Conservation (phyloP, 2,888 invertebrate genomes). For the Folsomia candida region DNA sequence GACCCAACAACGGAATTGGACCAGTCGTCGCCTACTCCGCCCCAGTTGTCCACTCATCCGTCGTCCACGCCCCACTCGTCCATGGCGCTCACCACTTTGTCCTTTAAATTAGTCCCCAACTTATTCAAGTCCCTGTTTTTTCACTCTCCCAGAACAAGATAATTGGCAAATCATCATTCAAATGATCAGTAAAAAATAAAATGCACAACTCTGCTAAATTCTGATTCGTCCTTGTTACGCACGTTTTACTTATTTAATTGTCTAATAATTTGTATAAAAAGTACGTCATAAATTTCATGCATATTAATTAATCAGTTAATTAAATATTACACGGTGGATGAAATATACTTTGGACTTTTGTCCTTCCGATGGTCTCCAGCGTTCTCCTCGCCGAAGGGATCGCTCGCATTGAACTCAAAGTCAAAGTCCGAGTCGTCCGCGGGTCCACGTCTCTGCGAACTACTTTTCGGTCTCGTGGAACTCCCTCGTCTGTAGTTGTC, state of each 20-base stretch:
- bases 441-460: background rate
- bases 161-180: no score
- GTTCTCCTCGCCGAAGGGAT: background rate
- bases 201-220: no score
- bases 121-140: no score
- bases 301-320: background rate
- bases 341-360: background rate
- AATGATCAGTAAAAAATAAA: no score
- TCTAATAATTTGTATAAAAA: background rate
- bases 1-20: slow-evolving; percentile 38
- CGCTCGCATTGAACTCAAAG: background rate
- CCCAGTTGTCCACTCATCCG: slow-evolving; percentile 13
- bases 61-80: background rate
- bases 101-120: background rate
- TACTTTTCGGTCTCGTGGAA: background rate
- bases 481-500: background rate
- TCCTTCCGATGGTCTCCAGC: background rate
- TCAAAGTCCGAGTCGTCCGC: background rate
- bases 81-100: background rate
- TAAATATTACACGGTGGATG: background rate
- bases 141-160: no score
- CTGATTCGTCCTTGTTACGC: background rate
- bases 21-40: slow-evolving; percentile 14
- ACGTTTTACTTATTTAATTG: background rate
- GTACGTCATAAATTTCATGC: no score